These are phyloP conservation scores for Marasmarcha lunaedactyla DNA, from an alignment of 2,888 invertebrate genomes.

Conservation along the genomic window DNA sequence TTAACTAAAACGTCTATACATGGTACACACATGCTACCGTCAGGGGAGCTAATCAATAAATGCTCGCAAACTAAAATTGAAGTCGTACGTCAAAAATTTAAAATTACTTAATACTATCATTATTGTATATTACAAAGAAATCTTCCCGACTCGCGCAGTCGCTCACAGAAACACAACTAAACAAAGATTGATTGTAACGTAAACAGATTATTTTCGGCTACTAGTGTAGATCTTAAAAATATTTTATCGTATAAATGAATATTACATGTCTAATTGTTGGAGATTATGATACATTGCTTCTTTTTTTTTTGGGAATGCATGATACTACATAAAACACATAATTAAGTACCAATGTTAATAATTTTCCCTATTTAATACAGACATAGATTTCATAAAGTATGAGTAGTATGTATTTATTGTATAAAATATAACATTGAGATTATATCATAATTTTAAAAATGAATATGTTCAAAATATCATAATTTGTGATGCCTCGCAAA, in stretches of 20 bases:
- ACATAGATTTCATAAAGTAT: too few species aligned
- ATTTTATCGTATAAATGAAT: constrained; percentile 62
- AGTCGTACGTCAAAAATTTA: constrained; percentile 51
- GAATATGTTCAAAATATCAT: too few species aligned
- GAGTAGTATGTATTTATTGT: too few species aligned
- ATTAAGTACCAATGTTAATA: constrained; percentile 65
- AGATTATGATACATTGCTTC: constrained; percentile 59
- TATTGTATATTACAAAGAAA: constrained; percentile 36
- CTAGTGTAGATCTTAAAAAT: constrained; percentile 18
- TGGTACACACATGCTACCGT: constrained; percentile 33
- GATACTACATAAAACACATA: constrained; percentile 61
- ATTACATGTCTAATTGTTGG: constrained; percentile 59
- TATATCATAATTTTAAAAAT: neutral
- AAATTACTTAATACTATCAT: constrained; percentile 29
- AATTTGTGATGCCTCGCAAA: constrained; percentile 10
- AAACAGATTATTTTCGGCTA: constrained; percentile 15
- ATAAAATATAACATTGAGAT: neutral
- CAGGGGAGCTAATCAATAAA: constrained; percentile 56
- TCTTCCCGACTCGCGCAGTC: constrained; percentile 46
- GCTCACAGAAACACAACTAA: constrained; percentile 38
- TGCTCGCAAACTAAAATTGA: constrained; percentile 46
- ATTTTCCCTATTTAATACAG: constrained; percentile 17
- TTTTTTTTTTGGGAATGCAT: constrained; percentile 67
- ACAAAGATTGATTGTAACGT: constrained; percentile 31
- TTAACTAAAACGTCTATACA: constrained; percentile 55